Evolutionary conservation across 2,113 vertebrate species (phyloP).

Genomic region (Pelecanus crispus): DNA sequence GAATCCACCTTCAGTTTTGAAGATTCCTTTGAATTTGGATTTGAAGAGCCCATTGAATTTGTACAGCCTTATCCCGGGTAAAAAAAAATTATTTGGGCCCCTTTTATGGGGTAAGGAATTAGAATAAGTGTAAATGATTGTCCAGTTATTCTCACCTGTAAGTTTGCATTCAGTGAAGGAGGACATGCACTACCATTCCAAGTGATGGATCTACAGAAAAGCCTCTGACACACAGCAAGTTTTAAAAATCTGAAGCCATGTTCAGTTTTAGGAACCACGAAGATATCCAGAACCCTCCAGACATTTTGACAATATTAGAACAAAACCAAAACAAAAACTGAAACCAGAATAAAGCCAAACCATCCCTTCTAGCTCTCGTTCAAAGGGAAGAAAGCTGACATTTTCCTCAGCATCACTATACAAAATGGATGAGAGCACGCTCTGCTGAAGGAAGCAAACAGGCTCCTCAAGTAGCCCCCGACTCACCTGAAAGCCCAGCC

Average conservation of each 20-base stretch:
- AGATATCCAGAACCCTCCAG: not conserved
- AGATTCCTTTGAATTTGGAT: constrained; percentile 53
- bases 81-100: not conserved
- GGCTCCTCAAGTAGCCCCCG: not conserved
- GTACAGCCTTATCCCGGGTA: not conserved
- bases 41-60: constrained; percentile 30
- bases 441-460: not conserved
- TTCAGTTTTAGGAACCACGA: not conserved
- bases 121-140: constrained; percentile 7
- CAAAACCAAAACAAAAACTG: not conserved
- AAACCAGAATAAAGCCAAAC: not conserved
- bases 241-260: not conserved
- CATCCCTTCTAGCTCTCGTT: constrained; percentile 1
- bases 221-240: not conserved
- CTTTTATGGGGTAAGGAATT: constrained; percentile 6
- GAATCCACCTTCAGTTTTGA: constrained; percentile 36
- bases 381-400: not conserved
- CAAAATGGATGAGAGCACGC: not conserved
- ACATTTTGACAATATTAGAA: not conserved
- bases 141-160: constrained; percentile 1
- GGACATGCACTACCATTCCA: not conserved
- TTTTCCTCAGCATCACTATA: not conserved
- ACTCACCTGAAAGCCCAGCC: not conserved
- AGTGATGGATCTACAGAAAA: not conserved
- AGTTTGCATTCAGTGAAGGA: not conserved